Base-by-base conservation (phyloP, 2,888 invertebrate genomes). In the Anaspis maculata region DNA sequence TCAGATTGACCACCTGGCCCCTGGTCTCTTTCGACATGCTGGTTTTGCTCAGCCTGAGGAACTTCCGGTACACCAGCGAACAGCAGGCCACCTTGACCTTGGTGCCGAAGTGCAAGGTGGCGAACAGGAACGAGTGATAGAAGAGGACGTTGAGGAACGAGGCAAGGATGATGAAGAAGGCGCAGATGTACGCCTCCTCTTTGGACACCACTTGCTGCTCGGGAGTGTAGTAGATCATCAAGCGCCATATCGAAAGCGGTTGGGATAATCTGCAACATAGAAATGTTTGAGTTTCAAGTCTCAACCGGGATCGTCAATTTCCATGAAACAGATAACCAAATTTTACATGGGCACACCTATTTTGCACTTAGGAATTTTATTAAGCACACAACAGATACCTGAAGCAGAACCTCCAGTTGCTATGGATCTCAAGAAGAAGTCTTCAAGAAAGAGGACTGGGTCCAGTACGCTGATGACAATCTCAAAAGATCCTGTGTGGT, bases 11-110 rank as follows among this genome's bases (percentile, higher is more conserved):
- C 48, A 62, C 54, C 45, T 61, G 59, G 61, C 68, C 94, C n/a
- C n/a, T n/a, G n/a, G n/a, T n/a, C 0, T 91, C 91, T 60, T 88
- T 80, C 3, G 83, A 83, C 27, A 91, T 67, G 1, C 91, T 86
- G 4, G 80, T 80, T 61, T 84, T 84, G 36, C 85, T 87, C 26
- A 91, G 67, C 44, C 73, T 69, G 30, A 64, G 43, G 6, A 58
- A 54, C 51, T 92, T 92, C 60, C 87, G 75, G 60, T 87, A 90
- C 36, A 91, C 76, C 15, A 90, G 68, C 1, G 85, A 79, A 53
- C 87, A 86, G 54, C 83, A 80, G 0, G 86, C 85, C 1, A 90
- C 76, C 9, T 90, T 70, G 57, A 87, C 74, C 64, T 84, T 79
- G 85, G 89, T 85, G 30, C 91, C 90, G 3, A 56, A 38, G 52